Conservation (phyloP, 2,797 vertebrate species). For the Poecilia picta region DNA sequence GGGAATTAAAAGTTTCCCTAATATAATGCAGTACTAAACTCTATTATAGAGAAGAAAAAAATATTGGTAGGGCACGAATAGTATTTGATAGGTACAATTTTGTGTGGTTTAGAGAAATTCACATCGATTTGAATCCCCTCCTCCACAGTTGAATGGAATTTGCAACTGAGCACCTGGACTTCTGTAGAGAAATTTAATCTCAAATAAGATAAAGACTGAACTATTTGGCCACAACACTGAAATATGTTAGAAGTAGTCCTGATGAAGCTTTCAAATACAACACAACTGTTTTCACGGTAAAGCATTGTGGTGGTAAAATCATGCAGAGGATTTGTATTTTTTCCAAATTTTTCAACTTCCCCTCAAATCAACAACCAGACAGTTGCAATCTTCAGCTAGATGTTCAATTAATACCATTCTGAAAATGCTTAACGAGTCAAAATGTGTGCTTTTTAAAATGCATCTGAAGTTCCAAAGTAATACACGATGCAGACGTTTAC, state of each 20-base stretch:
- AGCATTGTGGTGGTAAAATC: neutral
- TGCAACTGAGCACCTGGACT: neutral
- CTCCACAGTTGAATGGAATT: neutral
- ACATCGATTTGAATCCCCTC: neutral
- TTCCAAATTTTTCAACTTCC: neutral
- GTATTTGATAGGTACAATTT: neutral
- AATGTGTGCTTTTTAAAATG: neutral
- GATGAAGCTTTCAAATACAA: neutral
- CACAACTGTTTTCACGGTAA: neutral
- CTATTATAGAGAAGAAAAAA: neutral
- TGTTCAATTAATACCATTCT: neutral
- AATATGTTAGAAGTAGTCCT: neutral
- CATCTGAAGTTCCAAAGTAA: neutral
- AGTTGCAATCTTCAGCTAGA: neutral
- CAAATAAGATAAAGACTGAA: neutral
- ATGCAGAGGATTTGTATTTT: neutral
- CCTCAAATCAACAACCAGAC: neutral
- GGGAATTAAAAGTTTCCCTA: neutral
- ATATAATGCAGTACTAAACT: neutral
- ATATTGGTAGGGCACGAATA: neutral
- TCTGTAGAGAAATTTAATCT: neutral
- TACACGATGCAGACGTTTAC: neutral
- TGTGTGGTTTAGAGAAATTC: neutral
- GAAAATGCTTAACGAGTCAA: neutral
- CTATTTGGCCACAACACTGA: neutral